Evolutionary conservation across 2,797 vertebrate genomes (phyloP), one percentile per base, ranked within the genome.

Genomic region (Epinephelus coioides): DNA sequence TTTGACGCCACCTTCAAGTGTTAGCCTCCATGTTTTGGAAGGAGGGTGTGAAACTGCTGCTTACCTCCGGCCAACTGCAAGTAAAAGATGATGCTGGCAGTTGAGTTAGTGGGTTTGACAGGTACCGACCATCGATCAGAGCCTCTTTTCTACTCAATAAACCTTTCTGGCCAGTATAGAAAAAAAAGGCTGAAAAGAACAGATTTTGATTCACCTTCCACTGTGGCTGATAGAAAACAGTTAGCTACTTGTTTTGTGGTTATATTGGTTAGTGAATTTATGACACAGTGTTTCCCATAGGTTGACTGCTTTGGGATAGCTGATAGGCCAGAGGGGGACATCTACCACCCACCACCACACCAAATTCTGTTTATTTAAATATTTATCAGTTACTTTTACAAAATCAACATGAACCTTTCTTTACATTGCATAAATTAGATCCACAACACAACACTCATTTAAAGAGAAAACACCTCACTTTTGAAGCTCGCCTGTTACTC

Each of bases 91-190:
- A 56, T 13, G 5, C 50, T 19, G 34, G 44, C 63, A 25, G 66
- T n/a, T 76, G 76, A 79, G 75, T 76, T 66, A 49, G 61, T 55
- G 60, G 40, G 15, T 59, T 59, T 67, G 81, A 78, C 63, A 65
- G 64, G 38, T 40, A 40, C 25, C 17, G 6, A 21, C 62, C 70
- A 75, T 83, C 30, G 4, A 70, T 76, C 76, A 74, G 13, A 73
- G 34, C 9, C 47, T 66, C 19, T 69, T 75, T 72, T 82, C 46
- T 79, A 61, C 68, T 69, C 55, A 2, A 70, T 82, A 79, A 74
- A 77, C 40, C 62, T 76, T 17, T 78, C 71, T 23, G 66, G 47
- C 57, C 27, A 46, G 7, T 47, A 71, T 17, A 17, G 40, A 72
- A 50, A 47, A 47, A 51, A 66, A 25, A 25, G 34, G 14, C 19